phyloP scores from a whole-genome alignment of 2,113 vertebrate genomes.

The Orthonyx spaldingii region DNA sequence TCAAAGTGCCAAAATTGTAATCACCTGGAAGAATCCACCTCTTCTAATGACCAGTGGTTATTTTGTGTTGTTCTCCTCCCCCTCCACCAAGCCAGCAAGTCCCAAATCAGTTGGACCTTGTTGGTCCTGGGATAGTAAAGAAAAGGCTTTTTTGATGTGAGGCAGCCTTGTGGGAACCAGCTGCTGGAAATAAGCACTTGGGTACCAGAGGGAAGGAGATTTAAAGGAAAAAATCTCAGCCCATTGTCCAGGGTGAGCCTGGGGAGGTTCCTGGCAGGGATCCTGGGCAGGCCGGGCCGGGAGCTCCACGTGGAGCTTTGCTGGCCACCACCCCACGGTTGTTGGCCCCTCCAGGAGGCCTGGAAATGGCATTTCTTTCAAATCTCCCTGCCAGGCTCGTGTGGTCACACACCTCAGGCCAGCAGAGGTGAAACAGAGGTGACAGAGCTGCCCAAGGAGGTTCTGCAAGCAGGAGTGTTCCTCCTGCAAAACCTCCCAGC shows the following conservation, averaged over 20 bases:
- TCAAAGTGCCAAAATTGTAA: not conserved
- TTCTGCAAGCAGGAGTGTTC: not conserved
- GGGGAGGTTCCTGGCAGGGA: not conserved
- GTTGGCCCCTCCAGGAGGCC: not conserved
- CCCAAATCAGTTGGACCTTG: not conserved
- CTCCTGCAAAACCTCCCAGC: not conserved
- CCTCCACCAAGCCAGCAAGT: not conserved
- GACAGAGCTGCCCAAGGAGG: not conserved
- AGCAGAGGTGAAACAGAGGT: not conserved
- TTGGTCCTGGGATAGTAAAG: not conserved
- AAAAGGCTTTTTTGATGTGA: not conserved
- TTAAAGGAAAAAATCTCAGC: not conserved
- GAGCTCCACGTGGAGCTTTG: not conserved
- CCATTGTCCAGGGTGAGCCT: not conserved
- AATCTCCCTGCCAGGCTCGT: not conserved
- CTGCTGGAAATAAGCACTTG: not conserved
- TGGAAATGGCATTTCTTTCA: not conserved
- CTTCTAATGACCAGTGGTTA: not conserved
- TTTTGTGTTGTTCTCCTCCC: not conserved
- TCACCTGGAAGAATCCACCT: not conserved
- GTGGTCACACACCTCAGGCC: not conserved
- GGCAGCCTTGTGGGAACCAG: not conserved
- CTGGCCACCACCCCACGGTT: not conserved
- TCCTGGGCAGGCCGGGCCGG: not conserved
- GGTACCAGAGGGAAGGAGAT: not conserved